phyloP scores from a whole-genome alignment of 1,140 invertebrate species.

The Drosophila seguyi region DNA sequence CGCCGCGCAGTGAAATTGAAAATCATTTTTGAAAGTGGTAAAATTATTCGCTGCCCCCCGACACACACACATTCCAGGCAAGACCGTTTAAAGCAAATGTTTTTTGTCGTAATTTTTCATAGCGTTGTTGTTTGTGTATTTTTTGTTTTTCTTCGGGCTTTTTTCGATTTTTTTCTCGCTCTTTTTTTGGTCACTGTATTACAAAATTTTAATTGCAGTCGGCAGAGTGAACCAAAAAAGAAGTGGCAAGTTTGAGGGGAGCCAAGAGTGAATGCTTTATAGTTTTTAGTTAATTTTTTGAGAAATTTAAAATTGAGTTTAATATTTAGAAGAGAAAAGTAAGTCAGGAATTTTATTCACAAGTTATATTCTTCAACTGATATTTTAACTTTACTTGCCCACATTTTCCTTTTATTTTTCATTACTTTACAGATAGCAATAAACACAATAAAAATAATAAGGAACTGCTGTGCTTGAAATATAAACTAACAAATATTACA shows the following conservation, averaged over 20 bases:
- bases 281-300: too few relatives aligned
- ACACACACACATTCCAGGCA: conserved; percentile 67
- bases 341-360: too few relatives aligned
- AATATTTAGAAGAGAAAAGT: not conserved
- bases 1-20: conserved; percentile 74
- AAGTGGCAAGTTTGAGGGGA: conserved; percentile 20
- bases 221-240: conserved; percentile 40
- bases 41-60: conserved; percentile 65
- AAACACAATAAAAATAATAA: not conserved
- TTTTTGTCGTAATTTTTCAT: conserved; percentile 65
- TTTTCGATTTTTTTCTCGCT: conserved; percentile 6
- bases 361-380: too few relatives aligned
- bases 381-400: not conserved
- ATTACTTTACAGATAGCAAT: not conserved
- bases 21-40: conserved; percentile 79
- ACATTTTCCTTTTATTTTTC: not conserved
- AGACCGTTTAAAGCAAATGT: conserved; percentile 71
- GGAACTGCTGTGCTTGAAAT: not conserved
- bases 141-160: conserved; percentile 10
- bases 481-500: not conserved
- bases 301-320: too few relatives aligned
- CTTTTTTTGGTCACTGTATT: conserved; percentile 62
- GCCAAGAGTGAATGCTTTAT: conserved; percentile 34
- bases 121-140: conserved; percentile 27
- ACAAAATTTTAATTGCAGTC: conserved; percentile 79